These are phyloP conservation scores for Sebastes ruberrimus DNA, from an alignment of 2,797 vertebrate genomes.

Conservation along the genomic window DNA sequence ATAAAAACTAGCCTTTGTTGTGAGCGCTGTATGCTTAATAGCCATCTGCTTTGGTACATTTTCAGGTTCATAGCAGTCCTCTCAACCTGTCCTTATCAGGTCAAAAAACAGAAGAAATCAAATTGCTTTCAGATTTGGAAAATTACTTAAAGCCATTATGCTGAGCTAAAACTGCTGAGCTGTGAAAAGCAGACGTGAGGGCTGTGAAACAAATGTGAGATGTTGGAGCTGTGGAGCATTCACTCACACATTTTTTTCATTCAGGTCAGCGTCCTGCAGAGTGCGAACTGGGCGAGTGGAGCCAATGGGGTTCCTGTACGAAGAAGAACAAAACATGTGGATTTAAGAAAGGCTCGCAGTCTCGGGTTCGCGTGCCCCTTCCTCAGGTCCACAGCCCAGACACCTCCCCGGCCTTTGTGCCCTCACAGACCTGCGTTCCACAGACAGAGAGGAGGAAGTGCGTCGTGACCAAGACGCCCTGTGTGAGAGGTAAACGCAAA, in stretches of 20 bases:
- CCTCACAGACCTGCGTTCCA: slow-evolving; percentile 79
- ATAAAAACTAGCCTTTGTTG: neutral
- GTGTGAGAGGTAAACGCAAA: slow-evolving; percentile 81
- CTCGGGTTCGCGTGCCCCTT: slow-evolving; percentile 84
- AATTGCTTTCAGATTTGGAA: slow-evolving; percentile 59
- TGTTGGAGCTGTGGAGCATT: slow-evolving; percentile 29
- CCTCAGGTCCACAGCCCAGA: slow-evolving; percentile 82
- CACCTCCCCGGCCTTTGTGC: slow-evolving; percentile 43
- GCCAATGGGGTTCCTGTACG: slow-evolving; percentile 91
- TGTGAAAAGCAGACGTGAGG: slow-evolving; percentile 37
- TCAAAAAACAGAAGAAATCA: slow-evolving; percentile 28
- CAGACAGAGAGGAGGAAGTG: slow-evolving; percentile 89
- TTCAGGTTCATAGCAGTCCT: slow-evolving; percentile 23
- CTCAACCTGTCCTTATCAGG: slow-evolving; percentile 9
- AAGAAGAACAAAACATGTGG: slow-evolving; percentile 95
- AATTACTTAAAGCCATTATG: slow-evolving; percentile 58
- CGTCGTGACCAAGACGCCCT: slow-evolving; percentile 85
- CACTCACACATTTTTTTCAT: neutral
- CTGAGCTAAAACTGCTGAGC: slow-evolving; percentile 52
- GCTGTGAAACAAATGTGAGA: slow-evolving; percentile 47
- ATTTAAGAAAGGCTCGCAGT: slow-evolving; percentile 93
- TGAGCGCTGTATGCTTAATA: neutral
- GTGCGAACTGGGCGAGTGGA: slow-evolving; percentile 96
- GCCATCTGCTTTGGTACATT: slow-evolving; percentile 17
- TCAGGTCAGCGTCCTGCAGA: slow-evolving; percentile 81